Percentiles rank a stretch among this genome's conserved stretches.
phyloP scores from a whole-genome alignment of 2,113 vertebrate genomes.

The Cheilinus undulatus region DNA sequence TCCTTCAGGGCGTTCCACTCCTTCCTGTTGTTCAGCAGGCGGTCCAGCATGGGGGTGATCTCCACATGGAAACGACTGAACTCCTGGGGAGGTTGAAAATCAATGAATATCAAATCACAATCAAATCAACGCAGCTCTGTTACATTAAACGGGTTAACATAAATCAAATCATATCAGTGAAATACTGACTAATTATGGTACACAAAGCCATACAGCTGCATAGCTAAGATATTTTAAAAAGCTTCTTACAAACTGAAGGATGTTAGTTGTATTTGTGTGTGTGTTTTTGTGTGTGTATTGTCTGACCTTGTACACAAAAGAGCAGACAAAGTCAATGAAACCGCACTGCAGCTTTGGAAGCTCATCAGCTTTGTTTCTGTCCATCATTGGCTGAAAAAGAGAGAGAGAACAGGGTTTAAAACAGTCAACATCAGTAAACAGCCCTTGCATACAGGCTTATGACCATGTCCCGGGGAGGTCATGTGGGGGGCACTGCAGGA shows the following conservation, averaged over 20 bases:
- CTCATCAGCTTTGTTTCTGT: constrained; percentile 82
- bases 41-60: constrained; percentile 87
- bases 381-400: constrained; percentile 84
- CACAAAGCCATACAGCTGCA: too few relatives aligned
- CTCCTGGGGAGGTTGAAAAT: constrained; percentile 70
- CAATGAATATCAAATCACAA: not conserved
- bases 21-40: constrained; percentile 87
- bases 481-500: too few relatives aligned
- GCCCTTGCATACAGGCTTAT: too few relatives aligned
- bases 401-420: not conserved
- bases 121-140: not conserved
- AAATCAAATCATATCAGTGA: too few relatives aligned
- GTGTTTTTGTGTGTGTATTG: not conserved
- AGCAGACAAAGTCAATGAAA: constrained; percentile 87
- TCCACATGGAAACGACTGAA: constrained; percentile 86
- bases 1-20: constrained; percentile 87
- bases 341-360: constrained; percentile 86
- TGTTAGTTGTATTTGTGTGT: not conserved
- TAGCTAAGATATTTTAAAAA: too few relatives aligned
- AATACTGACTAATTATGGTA: too few relatives aligned
- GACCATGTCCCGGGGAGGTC: too few relatives aligned
- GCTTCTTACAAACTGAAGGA: not conserved
- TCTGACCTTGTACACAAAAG: constrained; percentile 87
- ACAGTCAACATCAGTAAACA: too few relatives aligned
- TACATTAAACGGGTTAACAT: too few relatives aligned